phyloP scores from a whole-genome alignment of 2,113 vertebrate species.

The Chitala chitala region DNA sequence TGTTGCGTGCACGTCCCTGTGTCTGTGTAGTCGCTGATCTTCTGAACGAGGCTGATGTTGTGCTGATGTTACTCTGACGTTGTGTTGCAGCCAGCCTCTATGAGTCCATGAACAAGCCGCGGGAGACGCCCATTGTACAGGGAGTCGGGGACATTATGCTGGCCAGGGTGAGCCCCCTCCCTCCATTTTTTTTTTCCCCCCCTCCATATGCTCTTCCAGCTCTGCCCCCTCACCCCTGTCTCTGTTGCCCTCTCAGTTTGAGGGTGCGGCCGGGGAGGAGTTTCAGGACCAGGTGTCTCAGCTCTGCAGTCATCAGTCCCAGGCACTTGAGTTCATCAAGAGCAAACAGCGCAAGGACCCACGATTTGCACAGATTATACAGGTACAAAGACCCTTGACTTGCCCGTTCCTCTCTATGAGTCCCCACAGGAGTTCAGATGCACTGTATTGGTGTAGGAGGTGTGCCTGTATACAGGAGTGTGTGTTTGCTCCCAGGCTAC shows the following conservation, averaged over 20 bases:
- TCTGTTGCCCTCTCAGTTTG: slow-evolving; percentile 63
- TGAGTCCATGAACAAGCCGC: slow-evolving; percentile 80
- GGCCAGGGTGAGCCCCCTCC: slow-evolving; percentile 62
- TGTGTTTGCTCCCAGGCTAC: background rate
- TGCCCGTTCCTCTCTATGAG: too few relatives aligned
- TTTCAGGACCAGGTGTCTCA: slow-evolving; percentile 78
- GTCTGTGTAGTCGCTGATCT: too few relatives aligned
- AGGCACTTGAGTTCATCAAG: slow-evolving; percentile 84
- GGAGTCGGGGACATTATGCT: slow-evolving; percentile 83
- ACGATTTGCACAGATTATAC: slow-evolving; percentile 76
- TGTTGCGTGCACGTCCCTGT: too few relatives aligned
- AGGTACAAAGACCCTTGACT: slow-evolving; percentile 44
- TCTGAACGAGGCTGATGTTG: background rate
- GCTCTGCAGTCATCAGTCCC: slow-evolving; percentile 82
- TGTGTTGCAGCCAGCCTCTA: slow-evolving; percentile 70
- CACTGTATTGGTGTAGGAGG: too few relatives aligned
- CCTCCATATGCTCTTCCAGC: background rate
- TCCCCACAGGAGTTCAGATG: too few relatives aligned
- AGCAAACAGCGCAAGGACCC: slow-evolving; percentile 86
- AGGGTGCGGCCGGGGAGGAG: slow-evolving; percentile 73
- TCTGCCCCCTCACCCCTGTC: background rate
- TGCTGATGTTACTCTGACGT: background rate
- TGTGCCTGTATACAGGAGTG: too few relatives aligned
- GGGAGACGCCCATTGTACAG: slow-evolving; percentile 77
- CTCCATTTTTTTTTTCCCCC: background rate